phyloP scores from a whole-genome alignment of 1,140 invertebrate species.

The Zaprionus capensis region DNA sequence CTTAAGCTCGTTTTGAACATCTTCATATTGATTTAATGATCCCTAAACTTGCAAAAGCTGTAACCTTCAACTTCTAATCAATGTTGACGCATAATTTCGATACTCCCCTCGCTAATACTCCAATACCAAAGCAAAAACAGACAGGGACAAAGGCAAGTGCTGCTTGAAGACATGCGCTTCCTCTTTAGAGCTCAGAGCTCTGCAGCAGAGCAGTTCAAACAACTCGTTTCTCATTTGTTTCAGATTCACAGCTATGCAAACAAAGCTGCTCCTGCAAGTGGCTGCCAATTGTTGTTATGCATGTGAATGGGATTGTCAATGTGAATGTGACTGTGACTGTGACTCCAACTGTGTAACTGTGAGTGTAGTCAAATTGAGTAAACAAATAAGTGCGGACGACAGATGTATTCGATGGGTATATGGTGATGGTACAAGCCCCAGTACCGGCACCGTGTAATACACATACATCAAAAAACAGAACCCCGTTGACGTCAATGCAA shows the following conservation, averaged over 20 bases:
- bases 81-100: neutral
- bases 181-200: constrained; percentile 52
- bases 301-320: constrained; percentile 14
- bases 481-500: constrained; percentile 69
- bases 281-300: constrained; percentile 54
- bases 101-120: constrained; percentile 20
- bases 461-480: neutral
- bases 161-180: constrained; percentile 77
- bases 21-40: too few relatives aligned
- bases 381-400: constrained; percentile 59
- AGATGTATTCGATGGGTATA: constrained; percentile 35
- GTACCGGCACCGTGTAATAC: constrained; percentile 20
- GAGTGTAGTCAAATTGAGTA: constrained; percentile 45
- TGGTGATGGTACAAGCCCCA: constrained; percentile 15
- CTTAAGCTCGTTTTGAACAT: neutral
- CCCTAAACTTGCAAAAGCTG: neutral
- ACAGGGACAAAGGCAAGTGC: constrained; percentile 57
- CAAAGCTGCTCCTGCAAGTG: constrained; percentile 75
- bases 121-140: constrained; percentile 1
- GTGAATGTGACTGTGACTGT: neutral
- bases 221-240: constrained; percentile 53
- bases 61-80: neutral
- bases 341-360: neutral
- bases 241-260: constrained; percentile 65
- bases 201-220: constrained; percentile 39